These are phyloP conservation scores for Crotalus helleri DNA, from an alignment of 2,113 vertebrate species.

Conservation along the genomic window DNA sequence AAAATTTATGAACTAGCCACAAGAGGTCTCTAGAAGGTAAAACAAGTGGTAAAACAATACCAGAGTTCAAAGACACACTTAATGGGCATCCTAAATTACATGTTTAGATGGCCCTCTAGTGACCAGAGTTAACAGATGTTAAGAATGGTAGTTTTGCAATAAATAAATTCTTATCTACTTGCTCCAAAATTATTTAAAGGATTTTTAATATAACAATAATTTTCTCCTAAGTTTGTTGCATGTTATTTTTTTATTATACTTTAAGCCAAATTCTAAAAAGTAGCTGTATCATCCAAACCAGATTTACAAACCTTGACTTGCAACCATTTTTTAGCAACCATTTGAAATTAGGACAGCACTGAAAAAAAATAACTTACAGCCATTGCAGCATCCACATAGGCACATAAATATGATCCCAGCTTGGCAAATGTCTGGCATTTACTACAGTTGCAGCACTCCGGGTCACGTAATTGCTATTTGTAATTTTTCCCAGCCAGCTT, in stretches of 20 bases:
- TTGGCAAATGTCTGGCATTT: not conserved
- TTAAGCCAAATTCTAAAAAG: not conserved
- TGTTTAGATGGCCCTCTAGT: slow-evolving; percentile 8
- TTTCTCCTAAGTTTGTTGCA: not conserved
- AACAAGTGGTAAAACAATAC: not conserved
- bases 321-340: not conserved
- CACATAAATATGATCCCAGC: not conserved
- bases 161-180: not conserved
- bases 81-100: not conserved
- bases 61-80: not conserved
- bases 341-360: not conserved
- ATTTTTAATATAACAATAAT: not conserved
- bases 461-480: not conserved
- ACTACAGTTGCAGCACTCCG: too few species aligned
- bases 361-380: not conserved
- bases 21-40: not conserved
- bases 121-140: not conserved
- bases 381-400: not conserved
- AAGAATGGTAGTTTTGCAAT: not conserved
- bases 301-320: not conserved
- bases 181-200: not conserved
- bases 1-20: slow-evolving; percentile 1
- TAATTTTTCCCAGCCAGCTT: not conserved
- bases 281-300: not conserved
- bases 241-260: not conserved